Percentiles rank a stretch among this genome's conserved stretches.
phyloP scores from a whole-genome alignment of 2,113 vertebrate genomes.

The Brienomyrus longianalis region DNA sequence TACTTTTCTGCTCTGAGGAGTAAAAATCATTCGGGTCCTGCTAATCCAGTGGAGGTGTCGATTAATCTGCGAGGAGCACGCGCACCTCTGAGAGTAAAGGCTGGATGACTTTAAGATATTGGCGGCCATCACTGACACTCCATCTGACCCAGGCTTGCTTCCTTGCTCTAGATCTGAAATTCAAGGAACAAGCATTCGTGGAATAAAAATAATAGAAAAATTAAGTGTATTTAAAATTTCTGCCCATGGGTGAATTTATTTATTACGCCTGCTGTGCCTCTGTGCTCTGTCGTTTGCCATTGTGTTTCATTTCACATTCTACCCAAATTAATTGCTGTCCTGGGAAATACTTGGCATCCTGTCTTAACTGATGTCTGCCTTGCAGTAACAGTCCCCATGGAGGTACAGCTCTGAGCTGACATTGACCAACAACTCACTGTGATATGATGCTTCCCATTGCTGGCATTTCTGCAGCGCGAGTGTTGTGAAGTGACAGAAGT shows the following conservation, averaged over 20 bases:
- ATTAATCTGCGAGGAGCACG: conserved; percentile 58
- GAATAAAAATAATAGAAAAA: background rate
- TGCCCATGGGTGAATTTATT: background rate
- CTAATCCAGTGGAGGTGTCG: conserved; percentile 56
- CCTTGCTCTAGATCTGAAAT: background rate
- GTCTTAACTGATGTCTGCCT: background rate
- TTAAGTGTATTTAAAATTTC: background rate
- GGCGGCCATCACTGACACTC: conserved; percentile 40
- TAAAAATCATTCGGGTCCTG: conserved; percentile 50
- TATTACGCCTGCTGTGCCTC: background rate
- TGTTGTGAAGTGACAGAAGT: background rate
- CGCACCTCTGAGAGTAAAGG: conserved; percentile 49
- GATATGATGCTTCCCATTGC: background rate
- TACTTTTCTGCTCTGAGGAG: conserved; percentile 34
- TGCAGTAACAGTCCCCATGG: conserved; percentile 20
- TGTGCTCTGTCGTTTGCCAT: background rate
- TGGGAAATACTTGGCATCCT: conserved; percentile 10
- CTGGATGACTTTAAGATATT: conserved; percentile 43
- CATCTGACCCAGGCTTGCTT: background rate
- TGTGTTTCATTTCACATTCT: conserved; percentile 20
- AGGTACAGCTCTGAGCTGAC: conserved; percentile 19
- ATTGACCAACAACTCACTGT: background rate
- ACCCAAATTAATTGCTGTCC: conserved; percentile 27
- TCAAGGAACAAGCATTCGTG: background rate
- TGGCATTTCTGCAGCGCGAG: background rate